These are phyloP conservation scores for Cydia pomonella DNA, from an alignment of 1,140 invertebrate genomes.

Conservation along the genomic window DNA sequence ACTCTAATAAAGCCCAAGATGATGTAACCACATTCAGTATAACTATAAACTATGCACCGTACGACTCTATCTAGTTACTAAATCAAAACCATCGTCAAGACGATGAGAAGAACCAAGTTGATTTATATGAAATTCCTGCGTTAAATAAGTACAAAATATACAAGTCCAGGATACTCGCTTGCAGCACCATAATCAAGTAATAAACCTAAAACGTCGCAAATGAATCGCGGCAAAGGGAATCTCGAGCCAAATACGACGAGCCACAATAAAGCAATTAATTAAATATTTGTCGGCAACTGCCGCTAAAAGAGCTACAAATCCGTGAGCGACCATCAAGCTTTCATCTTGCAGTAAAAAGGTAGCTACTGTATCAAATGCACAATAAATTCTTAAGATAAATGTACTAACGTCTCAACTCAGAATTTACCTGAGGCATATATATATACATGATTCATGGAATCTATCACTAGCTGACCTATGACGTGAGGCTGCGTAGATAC, in stretches of 20 bases:
- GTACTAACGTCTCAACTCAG: slow-evolving; percentile 2
- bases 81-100: too few relatives aligned
- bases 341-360: not conserved
- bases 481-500: slow-evolving; percentile 34
- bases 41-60: too few relatives aligned
- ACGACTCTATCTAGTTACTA: too few relatives aligned
- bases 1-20: too few relatives aligned
- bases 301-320: slow-evolving; percentile 33
- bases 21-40: too few relatives aligned
- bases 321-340: slow-evolving; percentile 17
- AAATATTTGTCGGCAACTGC: slow-evolving; percentile 35
- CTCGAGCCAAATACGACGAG: slow-evolving; percentile 10
- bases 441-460: slow-evolving; percentile 22
- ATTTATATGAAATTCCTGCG: too few relatives aligned
- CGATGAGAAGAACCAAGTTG: too few relatives aligned
- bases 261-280: slow-evolving; percentile 38
- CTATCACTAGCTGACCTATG: slow-evolving; percentile 29
- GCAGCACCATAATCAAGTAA: slow-evolving; percentile 20
- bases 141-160: not conserved
- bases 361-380: slow-evolving; percentile 14
- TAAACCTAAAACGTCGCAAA: slow-evolving; percentile 9
- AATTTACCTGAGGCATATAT: slow-evolving; percentile 2
- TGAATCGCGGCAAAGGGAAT: slow-evolving; percentile 1
- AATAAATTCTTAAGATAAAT: slow-evolving; percentile 27
- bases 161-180: not conserved